Conservation (phyloP, 92 coral and sea anemone species). For the Palythoa heliodiscus region DNA sequence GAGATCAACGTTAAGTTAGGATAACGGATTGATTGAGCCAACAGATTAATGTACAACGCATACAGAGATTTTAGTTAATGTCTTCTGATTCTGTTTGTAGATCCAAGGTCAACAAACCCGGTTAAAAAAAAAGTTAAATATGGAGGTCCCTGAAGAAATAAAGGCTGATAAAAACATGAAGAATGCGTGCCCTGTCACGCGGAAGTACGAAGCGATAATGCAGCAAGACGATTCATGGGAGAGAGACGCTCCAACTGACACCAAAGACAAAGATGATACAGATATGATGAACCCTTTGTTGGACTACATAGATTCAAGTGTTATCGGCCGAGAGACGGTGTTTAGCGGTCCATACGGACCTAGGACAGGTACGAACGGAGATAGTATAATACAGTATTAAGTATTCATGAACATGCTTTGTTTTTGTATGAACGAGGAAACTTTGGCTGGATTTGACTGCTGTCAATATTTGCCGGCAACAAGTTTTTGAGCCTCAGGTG, state of each 20-base stretch:
- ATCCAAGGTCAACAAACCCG: neutral
- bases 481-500: no score
- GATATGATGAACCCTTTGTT: slow-evolving; percentile 66
- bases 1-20: no score
- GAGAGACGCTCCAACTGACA: neutral
- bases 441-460: no score
- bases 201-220: neutral
- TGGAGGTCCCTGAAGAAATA: slow-evolving; percentile 4
- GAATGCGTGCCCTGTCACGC: neutral
- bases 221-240: neutral
- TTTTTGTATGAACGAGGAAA: no score
- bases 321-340: slow-evolving; percentile 69
- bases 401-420: no score
- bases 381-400: neutral
- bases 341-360: slow-evolving; percentile 73
- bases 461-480: no score
- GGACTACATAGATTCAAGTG: slow-evolving; percentile 71
- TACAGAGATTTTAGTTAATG: neutral
- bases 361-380: slow-evolving; percentile 56
- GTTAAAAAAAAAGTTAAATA: neutral
- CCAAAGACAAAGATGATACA: neutral
- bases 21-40: no score
- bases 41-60: neutral
- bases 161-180: neutral
- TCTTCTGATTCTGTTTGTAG: neutral